Evolutionary conservation across 1,140 invertebrate species (phyloP).

Genomic region (Ridgeia piscesae): DNA sequence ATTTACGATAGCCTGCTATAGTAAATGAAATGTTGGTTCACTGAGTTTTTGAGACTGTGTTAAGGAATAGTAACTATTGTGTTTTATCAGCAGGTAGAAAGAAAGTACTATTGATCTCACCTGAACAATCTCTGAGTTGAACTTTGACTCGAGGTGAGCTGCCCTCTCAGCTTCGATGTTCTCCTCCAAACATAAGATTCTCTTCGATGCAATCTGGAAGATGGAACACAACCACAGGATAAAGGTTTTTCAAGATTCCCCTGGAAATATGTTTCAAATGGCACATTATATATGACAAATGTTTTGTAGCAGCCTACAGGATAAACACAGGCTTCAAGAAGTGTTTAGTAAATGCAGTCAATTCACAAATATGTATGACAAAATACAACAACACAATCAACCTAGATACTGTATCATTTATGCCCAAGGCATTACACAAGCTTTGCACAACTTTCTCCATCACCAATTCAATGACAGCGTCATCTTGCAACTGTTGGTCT

Average conservation of each 20-base stretch:
- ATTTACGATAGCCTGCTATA: too few species aligned
- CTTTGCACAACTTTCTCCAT: background rate
- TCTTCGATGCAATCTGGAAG: slow-evolving; percentile 41
- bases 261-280: too few species aligned
- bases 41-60: too few species aligned
- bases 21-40: too few species aligned
- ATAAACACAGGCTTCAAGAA: background rate
- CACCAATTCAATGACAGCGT: background rate
- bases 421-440: background rate
- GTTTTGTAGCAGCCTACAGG: background rate
- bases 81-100: background rate
- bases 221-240: background rate
- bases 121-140: slow-evolving; percentile 56
- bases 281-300: background rate
- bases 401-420: background rate
- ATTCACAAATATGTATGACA: background rate
- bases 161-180: slow-evolving; percentile 52
- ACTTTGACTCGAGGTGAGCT: slow-evolving; percentile 54
- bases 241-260: background rate
- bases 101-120: slow-evolving; percentile 32
- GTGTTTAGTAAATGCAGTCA: background rate
- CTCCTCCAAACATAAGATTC: slow-evolving; percentile 46
- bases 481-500: background rate
- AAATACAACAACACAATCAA: background rate
- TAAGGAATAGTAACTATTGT: background rate